Conservation (phyloP, 1,140 invertebrate species). For the Pachypeltis micranthus region DNA sequence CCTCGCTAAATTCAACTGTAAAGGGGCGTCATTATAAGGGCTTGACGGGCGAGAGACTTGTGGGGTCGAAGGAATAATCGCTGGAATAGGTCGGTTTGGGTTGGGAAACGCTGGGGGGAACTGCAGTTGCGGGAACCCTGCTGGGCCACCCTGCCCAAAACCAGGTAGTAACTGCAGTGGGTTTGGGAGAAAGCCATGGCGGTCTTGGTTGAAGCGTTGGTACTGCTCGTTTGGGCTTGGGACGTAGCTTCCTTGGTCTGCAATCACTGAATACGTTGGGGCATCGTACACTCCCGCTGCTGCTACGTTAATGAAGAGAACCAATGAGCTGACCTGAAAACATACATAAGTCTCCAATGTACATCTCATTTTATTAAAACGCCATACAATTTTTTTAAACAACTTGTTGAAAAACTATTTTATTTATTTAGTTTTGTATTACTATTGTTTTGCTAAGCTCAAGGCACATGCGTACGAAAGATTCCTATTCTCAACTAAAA, state of each 20-base stretch:
- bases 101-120: too few relatives aligned
- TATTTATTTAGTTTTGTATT: too few relatives aligned
- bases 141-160: background rate
- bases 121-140: background rate
- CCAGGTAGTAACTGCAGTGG: background rate
- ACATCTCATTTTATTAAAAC: too few relatives aligned
- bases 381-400: too few relatives aligned
- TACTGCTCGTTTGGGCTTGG: too few relatives aligned
- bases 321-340: background rate
- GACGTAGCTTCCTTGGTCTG: too few relatives aligned
- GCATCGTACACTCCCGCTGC: background rate
- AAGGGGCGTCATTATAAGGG: background rate
- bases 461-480: too few relatives aligned
- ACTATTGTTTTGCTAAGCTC: too few relatives aligned
- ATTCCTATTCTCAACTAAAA: too few relatives aligned
- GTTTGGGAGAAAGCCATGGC: background rate
- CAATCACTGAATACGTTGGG: background rate
- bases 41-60: background rate
- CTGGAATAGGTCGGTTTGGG: background rate
- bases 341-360: too few relatives aligned
- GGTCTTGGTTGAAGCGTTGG: background rate
- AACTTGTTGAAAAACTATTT: too few relatives aligned
- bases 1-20: background rate
- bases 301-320: background rate
- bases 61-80: background rate